A percentile compares a stretch with the other conserved stretches of the same genome.
Conservation (phyloP, 2,888 invertebrate genomes). For the Tenthredo mesomela region DNA sequence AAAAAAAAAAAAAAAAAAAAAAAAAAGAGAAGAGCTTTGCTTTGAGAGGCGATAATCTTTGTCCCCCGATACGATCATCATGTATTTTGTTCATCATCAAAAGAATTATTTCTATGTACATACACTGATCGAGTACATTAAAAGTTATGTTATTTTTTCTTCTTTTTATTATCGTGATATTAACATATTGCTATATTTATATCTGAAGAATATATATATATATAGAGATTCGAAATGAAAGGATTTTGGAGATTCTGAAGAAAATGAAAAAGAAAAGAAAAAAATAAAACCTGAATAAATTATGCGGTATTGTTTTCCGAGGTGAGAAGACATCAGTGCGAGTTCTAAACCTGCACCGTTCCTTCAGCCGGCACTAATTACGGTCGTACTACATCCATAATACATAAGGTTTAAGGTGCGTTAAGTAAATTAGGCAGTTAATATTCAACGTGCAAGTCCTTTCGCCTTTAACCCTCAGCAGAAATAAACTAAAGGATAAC, state of each 20-base stretch:
- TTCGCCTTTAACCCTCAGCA: background rate
- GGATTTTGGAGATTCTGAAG: background rate
- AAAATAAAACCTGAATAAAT: background rate
- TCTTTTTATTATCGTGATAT: too few relatives aligned
- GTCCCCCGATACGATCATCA: background rate
- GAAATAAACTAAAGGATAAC: slow-evolving; percentile 27
- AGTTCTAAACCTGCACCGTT: background rate
- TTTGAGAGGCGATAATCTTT: slow-evolving; percentile 31
- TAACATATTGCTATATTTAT: too few relatives aligned
- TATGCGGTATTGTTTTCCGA: background rate
- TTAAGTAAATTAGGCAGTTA: slow-evolving; percentile 46
- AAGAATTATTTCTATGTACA: background rate
- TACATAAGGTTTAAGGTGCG: slow-evolving; percentile 43
- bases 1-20: too few relatives aligned
- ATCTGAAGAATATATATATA: too few relatives aligned
- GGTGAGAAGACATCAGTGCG: background rate
- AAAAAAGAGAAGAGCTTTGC: background rate
- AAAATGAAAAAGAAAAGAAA: background rate
- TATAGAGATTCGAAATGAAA: background rate
- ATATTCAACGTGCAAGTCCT: slow-evolving; percentile 34
- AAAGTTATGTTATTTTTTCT: too few relatives aligned
- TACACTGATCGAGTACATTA: background rate
- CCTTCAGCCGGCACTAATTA: background rate
- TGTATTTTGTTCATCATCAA: background rate
- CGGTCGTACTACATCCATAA: slow-evolving; percentile 14